phyloP scores from a whole-genome alignment of 2,113 vertebrate genomes.

The Atrichornis clamosus region DNA sequence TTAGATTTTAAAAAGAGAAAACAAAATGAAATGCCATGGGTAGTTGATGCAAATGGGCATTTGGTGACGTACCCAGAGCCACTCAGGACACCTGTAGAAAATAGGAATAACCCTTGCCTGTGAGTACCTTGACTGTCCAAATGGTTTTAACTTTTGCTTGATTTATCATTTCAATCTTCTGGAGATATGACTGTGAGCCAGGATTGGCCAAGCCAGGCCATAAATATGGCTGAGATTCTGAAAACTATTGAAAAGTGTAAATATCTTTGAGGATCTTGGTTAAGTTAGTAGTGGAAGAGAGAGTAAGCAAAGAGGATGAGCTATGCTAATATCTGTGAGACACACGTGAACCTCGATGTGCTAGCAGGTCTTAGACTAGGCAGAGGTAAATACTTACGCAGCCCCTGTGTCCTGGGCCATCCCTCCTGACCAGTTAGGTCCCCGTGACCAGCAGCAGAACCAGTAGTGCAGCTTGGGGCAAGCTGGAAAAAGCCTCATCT shows the following conservation, averaged over 20 bases:
- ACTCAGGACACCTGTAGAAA: background rate
- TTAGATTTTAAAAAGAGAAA: background rate
- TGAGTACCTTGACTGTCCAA: background rate
- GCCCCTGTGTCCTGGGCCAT: background rate
- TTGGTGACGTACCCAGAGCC: background rate
- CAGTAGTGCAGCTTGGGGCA: background rate
- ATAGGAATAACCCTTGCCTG: background rate
- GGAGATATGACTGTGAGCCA: background rate
- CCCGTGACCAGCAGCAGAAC: background rate
- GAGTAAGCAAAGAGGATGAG: background rate
- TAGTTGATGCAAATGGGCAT: background rate
- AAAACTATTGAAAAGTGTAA: background rate
- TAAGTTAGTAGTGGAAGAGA: background rate
- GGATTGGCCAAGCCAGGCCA: background rate
- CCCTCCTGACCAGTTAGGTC: fast-evolving
- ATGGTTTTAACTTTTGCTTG: background rate
- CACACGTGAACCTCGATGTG: background rate
- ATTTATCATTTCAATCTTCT: background rate
- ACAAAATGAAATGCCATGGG: background rate
- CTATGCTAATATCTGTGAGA: background rate
- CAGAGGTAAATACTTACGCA: background rate
- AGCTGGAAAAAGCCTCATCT: background rate
- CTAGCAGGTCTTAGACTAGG: background rate
- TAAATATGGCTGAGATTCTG: background rate
- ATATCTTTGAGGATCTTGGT: background rate